phyloP scores from a whole-genome alignment of 2,888 invertebrate species.

The Furcula furcula region DNA sequence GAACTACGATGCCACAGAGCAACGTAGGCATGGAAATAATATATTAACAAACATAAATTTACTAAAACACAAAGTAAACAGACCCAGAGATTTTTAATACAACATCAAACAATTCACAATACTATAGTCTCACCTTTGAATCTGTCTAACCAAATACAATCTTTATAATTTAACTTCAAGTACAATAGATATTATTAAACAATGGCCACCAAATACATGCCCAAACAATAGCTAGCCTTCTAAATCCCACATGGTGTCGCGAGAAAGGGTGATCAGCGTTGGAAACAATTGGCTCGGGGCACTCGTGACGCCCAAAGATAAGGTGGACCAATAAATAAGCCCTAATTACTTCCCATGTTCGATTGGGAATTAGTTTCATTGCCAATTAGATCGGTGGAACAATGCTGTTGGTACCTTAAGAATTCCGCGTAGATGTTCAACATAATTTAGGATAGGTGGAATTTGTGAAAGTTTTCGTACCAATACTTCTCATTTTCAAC shows the following conservation, averaged over 20 bases:
- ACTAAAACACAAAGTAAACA: too few species aligned
- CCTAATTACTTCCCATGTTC: conserved; percentile 71
- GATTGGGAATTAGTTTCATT: conserved; percentile 44
- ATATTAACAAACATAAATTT: neutral
- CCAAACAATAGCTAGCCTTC: conserved; percentile 21
- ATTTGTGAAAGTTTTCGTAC: too few species aligned
- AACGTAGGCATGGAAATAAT: too few species aligned
- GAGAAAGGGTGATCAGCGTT: conserved; percentile 2
- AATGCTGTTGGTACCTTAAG: conserved; percentile 33
- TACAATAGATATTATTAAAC: conserved; percentile 28
- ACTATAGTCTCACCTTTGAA: too few species aligned
- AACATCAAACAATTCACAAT: neutral
- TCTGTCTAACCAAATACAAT: conserved; percentile 14
- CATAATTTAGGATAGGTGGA: too few species aligned
- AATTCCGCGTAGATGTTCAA: neutral
- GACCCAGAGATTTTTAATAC: too few species aligned
- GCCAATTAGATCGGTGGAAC: conserved; percentile 45
- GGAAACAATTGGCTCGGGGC: conserved; percentile 45
- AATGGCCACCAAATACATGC: conserved; percentile 12
- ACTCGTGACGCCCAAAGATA: conserved; percentile 63
- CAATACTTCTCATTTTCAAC: too few species aligned
- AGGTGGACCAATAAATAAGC: conserved; percentile 68
- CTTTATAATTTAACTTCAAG: conserved; percentile 12
- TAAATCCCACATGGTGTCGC: conserved; percentile 14
- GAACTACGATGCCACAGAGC: too few species aligned